A percentile compares a stretch with the other conserved stretches of the same genome.
Evolutionary conservation across 2,113 vertebrate genomes (phyloP).

Genomic region (Engystomops pustulosus): DNA sequence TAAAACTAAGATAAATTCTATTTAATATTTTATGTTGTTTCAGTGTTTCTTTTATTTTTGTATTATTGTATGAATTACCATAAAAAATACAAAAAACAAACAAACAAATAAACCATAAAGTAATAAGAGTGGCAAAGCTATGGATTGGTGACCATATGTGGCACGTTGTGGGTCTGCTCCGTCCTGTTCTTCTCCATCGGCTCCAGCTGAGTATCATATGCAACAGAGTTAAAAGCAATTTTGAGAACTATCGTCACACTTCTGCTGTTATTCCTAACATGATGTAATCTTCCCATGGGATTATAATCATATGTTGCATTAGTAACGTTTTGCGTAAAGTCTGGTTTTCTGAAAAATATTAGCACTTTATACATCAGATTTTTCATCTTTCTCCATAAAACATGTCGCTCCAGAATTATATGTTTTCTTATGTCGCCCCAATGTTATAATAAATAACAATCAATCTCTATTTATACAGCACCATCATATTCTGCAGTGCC

Average conservation of each 20-base stretch:
- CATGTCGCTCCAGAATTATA: not conserved
- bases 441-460: not conserved
- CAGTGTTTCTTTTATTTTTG: too few species aligned
- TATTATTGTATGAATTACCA: too few species aligned
- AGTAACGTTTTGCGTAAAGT: constrained; percentile 25
- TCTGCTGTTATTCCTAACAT: constrained; percentile 20
- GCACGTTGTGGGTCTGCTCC: not conserved
- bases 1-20: too few species aligned
- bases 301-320: constrained; percentile 20
- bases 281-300: constrained; percentile 27
- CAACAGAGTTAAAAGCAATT: not conserved
- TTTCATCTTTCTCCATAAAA: not conserved
- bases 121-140: too few species aligned
- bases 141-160: not conserved
- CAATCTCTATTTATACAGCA: too few species aligned
- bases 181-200: not conserved
- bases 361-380: not conserved
- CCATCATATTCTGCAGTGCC: too few species aligned
- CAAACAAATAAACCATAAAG: too few species aligned
- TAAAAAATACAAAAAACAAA: too few species aligned
- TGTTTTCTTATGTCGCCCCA: not conserved
- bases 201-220: not conserved
- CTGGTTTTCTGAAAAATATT: constrained; percentile 9
- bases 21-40: too few species aligned
- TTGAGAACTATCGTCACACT: constrained; percentile 1